Base-by-base conservation (phyloP, 1,140 invertebrate genomes). In the Littorina saxatilis region DNA sequence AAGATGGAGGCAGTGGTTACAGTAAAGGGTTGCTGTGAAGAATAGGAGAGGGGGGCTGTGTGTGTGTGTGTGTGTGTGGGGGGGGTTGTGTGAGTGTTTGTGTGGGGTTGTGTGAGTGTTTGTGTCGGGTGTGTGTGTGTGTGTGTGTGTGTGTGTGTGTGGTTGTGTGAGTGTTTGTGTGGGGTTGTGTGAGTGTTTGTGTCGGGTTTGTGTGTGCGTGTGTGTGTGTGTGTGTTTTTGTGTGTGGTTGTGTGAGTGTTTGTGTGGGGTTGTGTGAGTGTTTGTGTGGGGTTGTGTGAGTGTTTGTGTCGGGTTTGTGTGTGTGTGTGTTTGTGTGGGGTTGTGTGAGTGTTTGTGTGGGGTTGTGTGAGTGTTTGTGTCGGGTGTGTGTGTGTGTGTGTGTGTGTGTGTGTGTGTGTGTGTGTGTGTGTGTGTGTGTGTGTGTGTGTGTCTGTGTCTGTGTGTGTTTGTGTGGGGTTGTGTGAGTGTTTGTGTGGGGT, bases 241-340 rank as follows among this genome's bases (percentile, higher is more conserved):
- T 37, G 63, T 27, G 23, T 23, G 4, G 15, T 15, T 58, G 55
- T 58, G 5, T 58, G n/a, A 27, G 9, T 58, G 9, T 58, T 23
- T 58, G 63, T 68, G 32, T 37, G 63, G n/a, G n/a, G n/a, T n/a
- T 68, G 63, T 68, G 63, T 68, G 63, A 35, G 63, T 68, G 63
- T 68, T 27, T 68, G 63, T 68, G 15, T 68, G 63, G 9, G 63
- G 13, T 2, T 3, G 63, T 35, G 63, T 13, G 23, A 35, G 63
- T 9, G 63, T n/a, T n/a, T n/a, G n/a, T n/a, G n/a, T n/a, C n/a
- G n/a, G n/a, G n/a, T n/a, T n/a, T n/a, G n/a, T n/a, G n/a, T n/a
- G n/a, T n/a, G n/a, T n/a, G n/a, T n/a, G n/a, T n/a, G n/a, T n/a
- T n/a, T n/a, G n/a, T n/a, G n/a, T n/a, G n/a, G n/a, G n/a, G n/a